phyloP scores from a whole-genome alignment of 2,113 vertebrate species.

The Apteryx owenii region DNA sequence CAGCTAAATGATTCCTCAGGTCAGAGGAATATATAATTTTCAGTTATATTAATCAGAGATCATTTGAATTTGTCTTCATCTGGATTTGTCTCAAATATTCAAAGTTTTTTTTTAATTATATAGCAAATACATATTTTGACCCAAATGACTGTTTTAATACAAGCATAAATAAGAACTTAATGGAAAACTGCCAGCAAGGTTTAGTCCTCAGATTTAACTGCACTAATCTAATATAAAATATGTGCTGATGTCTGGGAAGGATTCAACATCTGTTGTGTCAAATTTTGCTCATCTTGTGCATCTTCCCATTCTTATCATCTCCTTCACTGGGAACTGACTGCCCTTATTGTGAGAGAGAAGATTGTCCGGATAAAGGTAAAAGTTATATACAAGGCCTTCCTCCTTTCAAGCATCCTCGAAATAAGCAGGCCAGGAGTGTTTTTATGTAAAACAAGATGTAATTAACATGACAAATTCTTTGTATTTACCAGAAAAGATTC shows the following conservation, averaged over 20 bases:
- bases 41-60: slow-evolving; percentile 9
- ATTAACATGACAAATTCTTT: slow-evolving; percentile 9
- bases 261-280: background rate
- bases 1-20: slow-evolving; percentile 2
- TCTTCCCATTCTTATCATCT: background rate
- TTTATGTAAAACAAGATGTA: background rate
- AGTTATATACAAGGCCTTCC: too few relatives aligned
- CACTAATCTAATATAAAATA: background rate
- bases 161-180: background rate
- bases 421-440: background rate
- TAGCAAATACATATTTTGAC: background rate
- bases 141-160: background rate
- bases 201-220: background rate
- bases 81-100: background rate
- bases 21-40: slow-evolving; percentile 72
- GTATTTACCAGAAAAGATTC: background rate
- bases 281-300: background rate
- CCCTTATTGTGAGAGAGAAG: background rate
- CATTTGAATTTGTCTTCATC: background rate
- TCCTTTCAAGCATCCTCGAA: background rate
- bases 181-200: background rate
- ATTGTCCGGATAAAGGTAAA: too few relatives aligned
- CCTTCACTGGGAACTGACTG: background rate
- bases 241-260: background rate
- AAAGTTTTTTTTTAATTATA: background rate